These are phyloP conservation scores for Apodemia duryi DNA, from an alignment of 2,888 invertebrate genomes.

Conservation along the genomic window DNA sequence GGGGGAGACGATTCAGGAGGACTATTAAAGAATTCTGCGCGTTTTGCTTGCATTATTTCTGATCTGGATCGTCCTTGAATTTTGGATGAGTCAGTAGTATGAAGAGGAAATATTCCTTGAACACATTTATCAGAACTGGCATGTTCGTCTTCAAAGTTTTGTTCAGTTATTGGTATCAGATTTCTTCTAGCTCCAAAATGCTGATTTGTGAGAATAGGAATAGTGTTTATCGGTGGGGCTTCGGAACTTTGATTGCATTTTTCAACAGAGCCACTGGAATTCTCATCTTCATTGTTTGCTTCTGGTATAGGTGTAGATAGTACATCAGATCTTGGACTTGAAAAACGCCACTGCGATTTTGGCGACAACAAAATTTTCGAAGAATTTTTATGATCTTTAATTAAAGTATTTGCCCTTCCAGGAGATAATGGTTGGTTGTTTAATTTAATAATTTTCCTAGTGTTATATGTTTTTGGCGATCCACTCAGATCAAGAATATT, in stretches of 20 bases:
- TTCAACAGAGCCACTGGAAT: slow-evolving; percentile 80
- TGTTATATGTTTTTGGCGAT: slow-evolving; percentile 84
- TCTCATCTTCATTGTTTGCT: slow-evolving; percentile 89
- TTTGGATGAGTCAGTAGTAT: slow-evolving; percentile 51
- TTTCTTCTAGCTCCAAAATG: slow-evolving; percentile 71
- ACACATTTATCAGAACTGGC: slow-evolving; percentile 46
- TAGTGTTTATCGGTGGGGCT: slow-evolving; percentile 61
- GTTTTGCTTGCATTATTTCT: slow-evolving; percentile 79
- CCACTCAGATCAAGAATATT: slow-evolving; percentile 85
- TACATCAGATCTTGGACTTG: slow-evolving; percentile 88
- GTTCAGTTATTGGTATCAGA: slow-evolving; percentile 65
- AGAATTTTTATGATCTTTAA: slow-evolving; percentile 75
- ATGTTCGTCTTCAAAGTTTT: slow-evolving; percentile 48
- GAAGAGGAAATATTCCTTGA: slow-evolving; percentile 71
- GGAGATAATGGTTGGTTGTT: slow-evolving; percentile 74
- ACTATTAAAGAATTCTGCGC: slow-evolving; percentile 79
- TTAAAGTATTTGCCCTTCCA: slow-evolving; percentile 70
- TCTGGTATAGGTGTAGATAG: slow-evolving; percentile 92
- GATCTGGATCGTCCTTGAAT: slow-evolving; percentile 59
- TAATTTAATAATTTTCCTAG: slow-evolving; percentile 79
- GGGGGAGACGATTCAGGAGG: slow-evolving; percentile 61
- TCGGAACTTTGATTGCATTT: slow-evolving; percentile 60
- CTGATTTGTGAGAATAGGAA: slow-evolving; percentile 69
- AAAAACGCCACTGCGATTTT: slow-evolving; percentile 85
- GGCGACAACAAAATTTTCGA: slow-evolving; percentile 84